Percentiles rank a stretch among this genome's conserved stretches.
phyloP scores from a whole-genome alignment of 1,140 invertebrate genomes.

The Drosophila neocordata region DNA sequence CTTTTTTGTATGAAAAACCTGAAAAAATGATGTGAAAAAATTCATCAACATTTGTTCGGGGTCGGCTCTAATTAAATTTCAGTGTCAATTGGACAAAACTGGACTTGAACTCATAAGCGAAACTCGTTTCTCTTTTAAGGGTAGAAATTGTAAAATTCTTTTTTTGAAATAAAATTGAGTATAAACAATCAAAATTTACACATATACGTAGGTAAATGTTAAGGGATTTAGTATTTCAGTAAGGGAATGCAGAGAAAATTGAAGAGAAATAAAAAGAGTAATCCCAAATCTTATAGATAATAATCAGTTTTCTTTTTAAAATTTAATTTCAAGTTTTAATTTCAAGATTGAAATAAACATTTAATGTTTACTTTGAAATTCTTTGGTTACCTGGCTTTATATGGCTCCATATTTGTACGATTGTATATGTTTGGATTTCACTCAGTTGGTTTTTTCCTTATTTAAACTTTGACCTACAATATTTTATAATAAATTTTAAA shows the following conservation, averaged over 20 bases:
- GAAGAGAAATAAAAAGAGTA: neutral
- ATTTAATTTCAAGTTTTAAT: no score
- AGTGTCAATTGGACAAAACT: conserved; percentile 63
- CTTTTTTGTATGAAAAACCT: conserved; percentile 40
- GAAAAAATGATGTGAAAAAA: conserved; percentile 61
- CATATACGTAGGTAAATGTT: neutral
- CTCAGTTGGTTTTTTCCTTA: neutral
- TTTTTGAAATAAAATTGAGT: conserved; percentile 1
- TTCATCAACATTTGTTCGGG: conserved; percentile 51
- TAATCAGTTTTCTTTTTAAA: no score
- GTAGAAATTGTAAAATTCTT: neutral
- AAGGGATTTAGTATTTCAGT: neutral
- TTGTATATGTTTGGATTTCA: neutral
- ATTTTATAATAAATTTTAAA: conserved; percentile 27
- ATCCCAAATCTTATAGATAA: no score
- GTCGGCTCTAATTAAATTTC: conserved; percentile 77
- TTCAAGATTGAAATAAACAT: no score
- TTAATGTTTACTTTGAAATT: no score
- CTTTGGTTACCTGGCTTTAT: no score
- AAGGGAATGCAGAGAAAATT: neutral
- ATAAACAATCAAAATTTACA: neutral
- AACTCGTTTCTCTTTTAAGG: neutral
- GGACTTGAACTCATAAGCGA: neutral
- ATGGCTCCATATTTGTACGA: neutral
- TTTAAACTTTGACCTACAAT: conserved; percentile 39